These are phyloP conservation scores for Xylocampa areola DNA, from an alignment of 2,888 invertebrate genomes.

Conservation along the genomic window DNA sequence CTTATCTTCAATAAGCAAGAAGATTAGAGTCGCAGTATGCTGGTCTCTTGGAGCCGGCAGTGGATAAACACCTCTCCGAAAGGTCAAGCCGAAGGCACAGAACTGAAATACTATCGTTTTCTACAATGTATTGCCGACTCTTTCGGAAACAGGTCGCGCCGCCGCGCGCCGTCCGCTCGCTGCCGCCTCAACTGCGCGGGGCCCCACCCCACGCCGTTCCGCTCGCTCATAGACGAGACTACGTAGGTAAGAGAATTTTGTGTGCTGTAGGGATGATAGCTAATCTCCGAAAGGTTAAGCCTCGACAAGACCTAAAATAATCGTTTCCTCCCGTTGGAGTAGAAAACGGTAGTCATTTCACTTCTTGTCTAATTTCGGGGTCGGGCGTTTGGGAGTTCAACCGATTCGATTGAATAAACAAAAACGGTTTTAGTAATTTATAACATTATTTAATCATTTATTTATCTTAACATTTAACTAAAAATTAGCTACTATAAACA, in stretches of 20 bases:
- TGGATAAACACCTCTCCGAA: constrained; percentile 31
- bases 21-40: constrained; percentile 20
- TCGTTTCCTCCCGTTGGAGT: constrained; percentile 49
- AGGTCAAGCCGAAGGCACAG: too few species aligned
- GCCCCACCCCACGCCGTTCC: too few species aligned
- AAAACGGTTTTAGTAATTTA: background rate
- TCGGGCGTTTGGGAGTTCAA: too few species aligned
- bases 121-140: constrained; percentile 7
- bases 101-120: constrained; percentile 40
- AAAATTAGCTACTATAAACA: background rate
- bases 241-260: too few species aligned
- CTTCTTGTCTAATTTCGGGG: too few species aligned
- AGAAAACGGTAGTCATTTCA: constrained; percentile 40
- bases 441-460: background rate
- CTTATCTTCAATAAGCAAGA: too few species aligned
- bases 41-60: constrained; percentile 20
- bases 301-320: constrained; percentile 48
- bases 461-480: background rate
- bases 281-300: constrained; percentile 32
- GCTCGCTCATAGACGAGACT: too few species aligned
- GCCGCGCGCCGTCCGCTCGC: too few species aligned
- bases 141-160: too few species aligned
- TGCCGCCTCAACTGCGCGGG: too few species aligned
- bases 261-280: background rate
- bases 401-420: too few species aligned